Conservation (phyloP, 2,113 vertebrate genomes). For the Macaca fascicularis region DNA sequence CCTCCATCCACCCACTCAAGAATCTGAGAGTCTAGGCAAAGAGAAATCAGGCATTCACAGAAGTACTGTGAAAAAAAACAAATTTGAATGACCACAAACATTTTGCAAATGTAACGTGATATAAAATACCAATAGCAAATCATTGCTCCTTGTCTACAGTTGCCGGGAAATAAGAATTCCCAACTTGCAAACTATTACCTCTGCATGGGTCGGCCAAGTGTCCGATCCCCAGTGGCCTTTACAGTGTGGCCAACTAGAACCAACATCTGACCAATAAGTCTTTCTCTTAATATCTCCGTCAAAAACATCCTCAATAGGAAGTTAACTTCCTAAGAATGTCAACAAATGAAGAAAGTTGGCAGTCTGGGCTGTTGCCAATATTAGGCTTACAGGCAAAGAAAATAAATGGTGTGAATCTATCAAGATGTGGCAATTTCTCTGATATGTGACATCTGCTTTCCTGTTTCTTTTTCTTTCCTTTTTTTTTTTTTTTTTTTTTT, state of each 20-base stretch:
- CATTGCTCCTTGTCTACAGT: too few relatives aligned
- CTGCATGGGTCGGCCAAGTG: background rate
- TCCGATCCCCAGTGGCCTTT: background rate
- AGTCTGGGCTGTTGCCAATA: background rate
- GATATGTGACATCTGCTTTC: constrained; percentile 33
- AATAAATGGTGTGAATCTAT: background rate
- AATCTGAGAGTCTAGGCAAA: background rate
- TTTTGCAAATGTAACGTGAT: background rate
- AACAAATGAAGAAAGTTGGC: background rate
- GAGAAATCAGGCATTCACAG: background rate
- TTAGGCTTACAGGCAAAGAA: constrained; percentile 16
- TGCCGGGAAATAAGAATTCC: background rate
- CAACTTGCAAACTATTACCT: background rate
- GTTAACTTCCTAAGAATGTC: background rate
- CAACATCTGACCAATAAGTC: background rate
- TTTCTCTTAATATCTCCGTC: background rate
- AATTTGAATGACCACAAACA: background rate
- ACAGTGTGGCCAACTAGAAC: background rate
- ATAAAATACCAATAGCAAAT: background rate
- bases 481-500: background rate
- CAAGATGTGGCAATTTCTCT: background rate
- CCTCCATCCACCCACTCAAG: background rate
- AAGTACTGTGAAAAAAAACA: background rate
- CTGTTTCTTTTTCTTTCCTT: background rate
- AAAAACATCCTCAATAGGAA: background rate